These are phyloP conservation scores for Thermophis baileyi DNA, from an alignment of 2,113 vertebrate species.

Conservation along the genomic window DNA sequence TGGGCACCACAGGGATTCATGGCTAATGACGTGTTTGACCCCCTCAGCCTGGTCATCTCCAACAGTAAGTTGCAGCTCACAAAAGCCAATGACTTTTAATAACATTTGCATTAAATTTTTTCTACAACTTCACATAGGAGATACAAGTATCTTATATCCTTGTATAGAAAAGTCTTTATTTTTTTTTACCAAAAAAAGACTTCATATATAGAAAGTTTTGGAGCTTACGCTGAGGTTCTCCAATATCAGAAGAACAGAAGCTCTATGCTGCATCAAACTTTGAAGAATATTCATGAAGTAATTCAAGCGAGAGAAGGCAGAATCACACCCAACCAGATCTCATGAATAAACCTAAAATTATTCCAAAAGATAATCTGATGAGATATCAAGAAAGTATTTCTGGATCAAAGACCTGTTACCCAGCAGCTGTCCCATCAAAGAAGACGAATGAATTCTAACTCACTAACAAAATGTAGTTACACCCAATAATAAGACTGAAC, in stretches of 20 bases:
- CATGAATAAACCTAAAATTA: not conserved
- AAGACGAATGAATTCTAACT: not conserved
- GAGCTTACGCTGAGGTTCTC: too few species aligned
- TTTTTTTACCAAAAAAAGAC: not conserved
- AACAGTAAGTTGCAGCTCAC: not conserved
- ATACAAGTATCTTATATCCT: not conserved
- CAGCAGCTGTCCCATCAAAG: not conserved
- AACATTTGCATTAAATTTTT: not conserved
- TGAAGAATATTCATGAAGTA: not conserved
- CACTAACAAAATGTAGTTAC: not conserved
- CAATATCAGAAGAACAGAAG: not conserved
- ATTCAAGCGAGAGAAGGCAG: not conserved
- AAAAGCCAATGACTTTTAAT: not conserved
- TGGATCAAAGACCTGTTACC: not conserved
- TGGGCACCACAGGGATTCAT: not conserved
- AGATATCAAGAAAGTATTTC: not conserved
- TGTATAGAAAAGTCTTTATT: not conserved
- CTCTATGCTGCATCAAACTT: not conserved
- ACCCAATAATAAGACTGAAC: not conserved
- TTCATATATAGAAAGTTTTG: not conserved
- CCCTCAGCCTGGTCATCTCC: not conserved
- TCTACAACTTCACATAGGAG: not conserved
- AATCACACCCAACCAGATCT: not conserved
- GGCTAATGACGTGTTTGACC: not conserved
- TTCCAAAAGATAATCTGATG: not conserved